Conservation (phyloP, 2,888 invertebrate species). For the Diarsia brunnea region DNA sequence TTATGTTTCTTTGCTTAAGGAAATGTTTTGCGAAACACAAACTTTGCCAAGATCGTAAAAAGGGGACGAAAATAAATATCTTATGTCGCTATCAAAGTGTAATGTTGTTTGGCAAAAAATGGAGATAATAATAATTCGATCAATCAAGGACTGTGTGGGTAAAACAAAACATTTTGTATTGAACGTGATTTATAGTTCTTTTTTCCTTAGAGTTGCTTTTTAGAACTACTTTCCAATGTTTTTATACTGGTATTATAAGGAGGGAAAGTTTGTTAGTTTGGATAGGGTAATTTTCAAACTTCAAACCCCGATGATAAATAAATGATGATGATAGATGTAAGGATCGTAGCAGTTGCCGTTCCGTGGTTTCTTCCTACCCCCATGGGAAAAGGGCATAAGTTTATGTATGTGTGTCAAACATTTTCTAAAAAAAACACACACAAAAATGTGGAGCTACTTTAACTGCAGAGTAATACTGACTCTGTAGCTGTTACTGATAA, state of each 20-base stretch:
- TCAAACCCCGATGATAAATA: too few relatives aligned
- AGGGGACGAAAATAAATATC: constrained; percentile 30
- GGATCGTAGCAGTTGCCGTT: too few relatives aligned
- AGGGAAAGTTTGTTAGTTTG: not conserved
- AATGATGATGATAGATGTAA: too few relatives aligned
- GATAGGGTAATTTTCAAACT: too few relatives aligned
- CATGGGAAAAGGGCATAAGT: too few relatives aligned
- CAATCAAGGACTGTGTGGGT: not conserved
- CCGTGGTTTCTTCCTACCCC: too few relatives aligned
- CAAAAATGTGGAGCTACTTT: too few relatives aligned
- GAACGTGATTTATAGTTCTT: constrained; percentile 8
- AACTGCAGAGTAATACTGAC: too few relatives aligned
- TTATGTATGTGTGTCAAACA: too few relatives aligned
- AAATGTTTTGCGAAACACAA: constrained; percentile 23
- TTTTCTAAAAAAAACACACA: too few relatives aligned
- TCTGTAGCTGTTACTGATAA: too few relatives aligned
- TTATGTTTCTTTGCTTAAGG: constrained; percentile 4
- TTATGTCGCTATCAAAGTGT: not conserved
- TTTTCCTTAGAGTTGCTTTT: not conserved
- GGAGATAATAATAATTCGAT: constrained; percentile 11
- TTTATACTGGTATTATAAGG: not conserved
- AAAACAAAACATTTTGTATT: constrained; percentile 10
- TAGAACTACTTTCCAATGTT: not conserved
- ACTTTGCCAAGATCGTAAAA: constrained; percentile 28
- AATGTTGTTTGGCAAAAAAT: not conserved